A percentile compares a stretch with the other conserved stretches of the same genome.
These are phyloP conservation scores for Pocillopora meandrina DNA, from an alignment of 92 coral and sea anemone species.

Conservation along the genomic window DNA sequence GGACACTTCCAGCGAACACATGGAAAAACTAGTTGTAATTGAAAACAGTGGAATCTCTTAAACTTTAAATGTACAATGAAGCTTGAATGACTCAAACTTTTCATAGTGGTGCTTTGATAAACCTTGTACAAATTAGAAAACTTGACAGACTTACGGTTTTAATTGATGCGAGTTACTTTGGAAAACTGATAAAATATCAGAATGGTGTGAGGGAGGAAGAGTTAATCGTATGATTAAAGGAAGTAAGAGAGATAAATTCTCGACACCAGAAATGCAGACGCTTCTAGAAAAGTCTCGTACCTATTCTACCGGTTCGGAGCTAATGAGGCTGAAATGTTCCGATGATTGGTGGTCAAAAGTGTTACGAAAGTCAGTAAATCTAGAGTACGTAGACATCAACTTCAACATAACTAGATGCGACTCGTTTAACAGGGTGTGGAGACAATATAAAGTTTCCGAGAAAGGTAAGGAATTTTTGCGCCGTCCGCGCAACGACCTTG, in stretches of 20 bases:
- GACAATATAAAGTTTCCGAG: conserved; percentile 39
- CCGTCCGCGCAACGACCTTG: conserved; percentile 37
- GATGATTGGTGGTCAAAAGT: conserved; percentile 56
- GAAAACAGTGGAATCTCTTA: too few relatives aligned
- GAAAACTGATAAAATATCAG: conserved; percentile 11
- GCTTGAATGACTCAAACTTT: too few relatives aligned
- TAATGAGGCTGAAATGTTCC: conserved; percentile 1
- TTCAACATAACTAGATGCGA: conserved; percentile 32
- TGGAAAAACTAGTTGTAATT: too few relatives aligned
- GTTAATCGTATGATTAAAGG: conserved; percentile 54
- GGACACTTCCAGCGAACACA: too few relatives aligned
- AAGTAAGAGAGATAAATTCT: conserved; percentile 44
- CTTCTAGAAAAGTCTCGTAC: conserved; percentile 37
- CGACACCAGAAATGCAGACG: conserved; percentile 47
- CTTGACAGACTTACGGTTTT: too few relatives aligned
- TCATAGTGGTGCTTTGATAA: too few relatives aligned
- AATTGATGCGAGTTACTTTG: neutral
- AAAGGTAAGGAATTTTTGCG: conserved; percentile 44
- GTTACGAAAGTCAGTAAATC: conserved; percentile 42
- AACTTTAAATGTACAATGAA: too few relatives aligned
- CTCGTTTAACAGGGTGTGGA: conserved; percentile 49
- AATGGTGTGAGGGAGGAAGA: conserved; percentile 52
- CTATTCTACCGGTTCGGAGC: conserved; percentile 42
- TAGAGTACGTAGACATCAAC: conserved; percentile 38
- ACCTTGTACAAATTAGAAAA: too few relatives aligned